Conservation (phyloP, 2,113 vertebrate species). For the Corvus moneduloides region DNA sequence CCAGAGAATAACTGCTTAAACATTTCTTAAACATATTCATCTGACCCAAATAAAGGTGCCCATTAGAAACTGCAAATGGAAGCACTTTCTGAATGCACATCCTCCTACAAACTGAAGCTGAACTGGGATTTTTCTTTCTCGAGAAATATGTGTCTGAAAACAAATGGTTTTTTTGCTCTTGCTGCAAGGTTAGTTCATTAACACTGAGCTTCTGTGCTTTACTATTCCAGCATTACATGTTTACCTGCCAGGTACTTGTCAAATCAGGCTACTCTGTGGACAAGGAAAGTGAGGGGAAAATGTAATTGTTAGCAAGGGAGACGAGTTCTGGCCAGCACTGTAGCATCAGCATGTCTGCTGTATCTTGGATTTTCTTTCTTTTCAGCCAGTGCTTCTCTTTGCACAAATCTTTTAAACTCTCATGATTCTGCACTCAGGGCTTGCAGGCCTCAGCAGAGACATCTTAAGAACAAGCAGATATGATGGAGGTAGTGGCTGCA, state of each 20-base stretch:
- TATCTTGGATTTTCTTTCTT: not conserved
- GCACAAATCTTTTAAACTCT: not conserved
- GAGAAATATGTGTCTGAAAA: not conserved
- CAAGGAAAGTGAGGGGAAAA: not conserved
- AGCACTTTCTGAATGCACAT: not conserved
- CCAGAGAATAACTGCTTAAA: not conserved
- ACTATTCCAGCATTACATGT: not conserved
- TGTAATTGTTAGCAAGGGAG: not conserved
- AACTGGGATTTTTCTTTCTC: not conserved
- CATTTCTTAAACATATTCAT: not conserved
- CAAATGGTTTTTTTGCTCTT: not conserved
- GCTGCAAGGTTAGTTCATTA: not conserved
- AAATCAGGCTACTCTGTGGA: not conserved
- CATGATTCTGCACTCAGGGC: not conserved
- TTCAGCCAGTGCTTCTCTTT: not conserved
- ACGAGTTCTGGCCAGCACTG: not conserved
- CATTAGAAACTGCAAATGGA: not conserved
- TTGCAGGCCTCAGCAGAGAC: not conserved
- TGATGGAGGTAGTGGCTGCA: not conserved
- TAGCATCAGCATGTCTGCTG: rapidly evolving
- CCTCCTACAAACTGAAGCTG: not conserved
- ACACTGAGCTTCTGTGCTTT: not conserved
- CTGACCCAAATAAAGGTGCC: not conserved
- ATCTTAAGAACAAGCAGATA: not conserved
- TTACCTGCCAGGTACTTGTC: not conserved